Base-by-base conservation (phyloP, 2,888 invertebrate genomes). In the Strigamia crassipes region DNA sequence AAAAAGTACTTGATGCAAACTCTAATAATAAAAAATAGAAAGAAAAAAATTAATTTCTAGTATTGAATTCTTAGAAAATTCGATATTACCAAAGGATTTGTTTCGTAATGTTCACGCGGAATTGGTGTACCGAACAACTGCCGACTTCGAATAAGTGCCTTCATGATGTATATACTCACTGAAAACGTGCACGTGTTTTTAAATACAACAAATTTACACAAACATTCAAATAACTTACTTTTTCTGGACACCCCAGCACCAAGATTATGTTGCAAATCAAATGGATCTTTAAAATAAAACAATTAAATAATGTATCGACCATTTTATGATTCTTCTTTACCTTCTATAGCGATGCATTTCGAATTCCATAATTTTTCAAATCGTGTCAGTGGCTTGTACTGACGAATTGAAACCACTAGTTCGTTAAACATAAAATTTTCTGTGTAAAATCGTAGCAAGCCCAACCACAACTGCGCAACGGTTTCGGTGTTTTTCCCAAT, bases 341-440 rank as follows among this genome's bases (percentile, higher is more conserved):
- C 89, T 87, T 92, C 91, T 84, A 92, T 90, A 41, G 90, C 90
- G 80, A 92, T 87, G 79, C 88, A 88, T 80, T 88, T 88, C 1
- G 89, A 88, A 85, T 89, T 89, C 91, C 91, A 91, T 38, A 89
- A 86, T 85, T 91, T 91, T 83, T 90, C 90, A 85, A 90, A 88
- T 82, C 90, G 88, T 0, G 88, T 88, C 61, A 91, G 86, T 1
- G 87, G 87, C 41, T 86, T 85, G 6, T 84, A 85, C 84, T 89
- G 89, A 18, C 89, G 86, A 51, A 91, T 90, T 78, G 87, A 87
- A 56, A 91, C 88, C 1, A 91, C 90, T 84, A 87, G 84, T 21
- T 89, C 88, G 38, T 88, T 87, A 84, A 89, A 88, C 85, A 90
- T 88, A 86, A 91, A 91, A 31, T 87, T 86, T 84, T 89, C 89